Evolutionary conservation across 2,888 invertebrate species (phyloP).

Genomic region (Meteorus colon): DNA sequence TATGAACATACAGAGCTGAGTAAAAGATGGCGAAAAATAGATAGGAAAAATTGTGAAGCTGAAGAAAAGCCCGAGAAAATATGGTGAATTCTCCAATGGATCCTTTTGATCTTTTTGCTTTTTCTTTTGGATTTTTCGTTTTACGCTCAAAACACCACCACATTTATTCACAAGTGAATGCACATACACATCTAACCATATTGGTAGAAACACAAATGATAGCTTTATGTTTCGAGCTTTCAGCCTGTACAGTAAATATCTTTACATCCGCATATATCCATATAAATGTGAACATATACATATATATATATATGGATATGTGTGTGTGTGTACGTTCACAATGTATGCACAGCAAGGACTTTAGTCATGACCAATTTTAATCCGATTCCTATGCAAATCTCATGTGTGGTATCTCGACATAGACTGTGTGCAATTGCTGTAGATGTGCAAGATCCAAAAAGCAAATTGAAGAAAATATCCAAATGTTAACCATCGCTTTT

Average conservation of each 20-base stretch:
- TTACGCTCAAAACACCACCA: neutral
- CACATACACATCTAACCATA: neutral
- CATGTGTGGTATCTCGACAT: slow-evolving; percentile 6
- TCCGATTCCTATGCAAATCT: slow-evolving; percentile 39
- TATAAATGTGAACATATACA: neutral
- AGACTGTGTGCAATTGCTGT: slow-evolving; percentile 13
- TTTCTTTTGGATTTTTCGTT: neutral
- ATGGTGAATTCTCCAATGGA: neutral
- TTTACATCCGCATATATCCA: neutral
- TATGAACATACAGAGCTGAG: neutral
- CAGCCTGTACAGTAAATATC: neutral
- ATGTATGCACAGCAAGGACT: neutral
- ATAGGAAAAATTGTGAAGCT: neutral
- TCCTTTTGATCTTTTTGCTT: neutral
- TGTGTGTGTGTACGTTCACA: neutral
- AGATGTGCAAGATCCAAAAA: slow-evolving; percentile 22
- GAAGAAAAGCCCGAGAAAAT: neutral
- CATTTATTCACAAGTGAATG: neutral
- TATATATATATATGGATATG: too few relatives aligned
- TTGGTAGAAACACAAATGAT: neutral
- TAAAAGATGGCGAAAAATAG: neutral
- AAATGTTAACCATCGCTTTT: neutral
- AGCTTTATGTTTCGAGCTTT: neutral
- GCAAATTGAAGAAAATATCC: slow-evolving; percentile 23
- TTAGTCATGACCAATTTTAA: slow-evolving; percentile 34